Conservation (phyloP, 2,888 invertebrate genomes). For the Rhodophaea formosa region DNA sequence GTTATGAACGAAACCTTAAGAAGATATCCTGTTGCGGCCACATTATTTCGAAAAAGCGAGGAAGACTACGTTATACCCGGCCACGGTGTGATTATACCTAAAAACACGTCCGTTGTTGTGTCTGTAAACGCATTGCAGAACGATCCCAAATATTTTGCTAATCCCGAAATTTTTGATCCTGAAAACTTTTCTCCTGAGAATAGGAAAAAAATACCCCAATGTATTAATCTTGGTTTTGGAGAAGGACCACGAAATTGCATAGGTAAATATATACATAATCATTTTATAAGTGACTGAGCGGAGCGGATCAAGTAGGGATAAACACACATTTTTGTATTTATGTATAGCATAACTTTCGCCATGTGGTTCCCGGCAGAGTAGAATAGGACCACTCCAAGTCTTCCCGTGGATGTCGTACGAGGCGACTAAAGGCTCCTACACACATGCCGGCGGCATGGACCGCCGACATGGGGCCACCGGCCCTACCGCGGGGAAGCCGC, state of each 20-base stretch:
- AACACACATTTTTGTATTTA: no score
- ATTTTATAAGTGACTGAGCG: no score
- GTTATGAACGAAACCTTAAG: conserved; percentile 40
- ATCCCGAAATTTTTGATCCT: conserved; percentile 27
- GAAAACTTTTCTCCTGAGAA: conserved; percentile 28
- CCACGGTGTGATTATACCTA: conserved; percentile 32
- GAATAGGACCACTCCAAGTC: no score
- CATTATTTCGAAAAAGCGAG: conserved; percentile 23
- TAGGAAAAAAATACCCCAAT: conserved; percentile 23
- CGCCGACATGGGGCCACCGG: no score
- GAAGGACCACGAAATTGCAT: conserved; percentile 28
- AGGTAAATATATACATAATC: conserved; percentile 16
- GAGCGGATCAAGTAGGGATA: no score
- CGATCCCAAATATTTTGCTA: conserved; percentile 26
- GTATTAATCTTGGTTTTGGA: conserved; percentile 29
- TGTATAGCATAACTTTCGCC: no score
- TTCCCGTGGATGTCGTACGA: no score
- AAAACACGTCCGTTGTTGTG: conserved; percentile 32
- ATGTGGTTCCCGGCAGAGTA: no score
- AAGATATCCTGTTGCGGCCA: conserved; percentile 33
- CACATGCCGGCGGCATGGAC: no score
- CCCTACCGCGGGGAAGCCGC: no score
- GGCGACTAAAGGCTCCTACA: no score
- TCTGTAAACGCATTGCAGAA: conserved; percentile 22
- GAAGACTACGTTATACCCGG: conserved; percentile 30